Conservation (phyloP, 2,113 vertebrate genomes). For the Otis tarda region DNA sequence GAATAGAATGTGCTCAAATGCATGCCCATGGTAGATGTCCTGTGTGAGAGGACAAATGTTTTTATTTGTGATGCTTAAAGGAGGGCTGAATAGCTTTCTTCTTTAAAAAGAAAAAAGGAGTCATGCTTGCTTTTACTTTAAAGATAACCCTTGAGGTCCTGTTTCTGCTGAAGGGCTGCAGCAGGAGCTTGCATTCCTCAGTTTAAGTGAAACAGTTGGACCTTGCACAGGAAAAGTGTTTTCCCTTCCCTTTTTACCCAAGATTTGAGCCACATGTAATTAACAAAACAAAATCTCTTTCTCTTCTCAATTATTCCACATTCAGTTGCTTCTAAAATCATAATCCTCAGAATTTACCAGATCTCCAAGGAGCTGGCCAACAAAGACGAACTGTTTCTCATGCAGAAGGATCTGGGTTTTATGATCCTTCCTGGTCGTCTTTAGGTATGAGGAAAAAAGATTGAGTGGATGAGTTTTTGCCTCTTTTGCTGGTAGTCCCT, state of each 20-base stretch:
- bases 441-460: constrained; percentile 17
- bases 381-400: neutral
- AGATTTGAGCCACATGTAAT: neutral
- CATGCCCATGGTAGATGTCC: neutral
- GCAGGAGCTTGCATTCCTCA: neutral
- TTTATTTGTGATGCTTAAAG: constrained; percentile 9
- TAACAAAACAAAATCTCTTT: constrained; percentile 4
- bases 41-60: neutral
- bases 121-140: neutral
- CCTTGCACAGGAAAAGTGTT: neutral
- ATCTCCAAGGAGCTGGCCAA: neutral
- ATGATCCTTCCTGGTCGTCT: neutral
- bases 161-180: neutral
- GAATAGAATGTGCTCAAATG: neutral
- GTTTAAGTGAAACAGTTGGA: neutral
- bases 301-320: neutral
- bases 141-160: neutral
- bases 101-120: neutral
- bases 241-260: neutral
- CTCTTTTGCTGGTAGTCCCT: neutral
- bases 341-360: neutral
- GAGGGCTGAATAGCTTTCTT: neutral
- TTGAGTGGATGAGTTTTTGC: constrained; percentile 10
- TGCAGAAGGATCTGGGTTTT: neutral
- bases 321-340: neutral